Evolutionary conservation across 2,797 vertebrate genomes (phyloP), one percentile per base, ranked within the genome.

Genomic region (Hyperoplus lanceolatus): DNA sequence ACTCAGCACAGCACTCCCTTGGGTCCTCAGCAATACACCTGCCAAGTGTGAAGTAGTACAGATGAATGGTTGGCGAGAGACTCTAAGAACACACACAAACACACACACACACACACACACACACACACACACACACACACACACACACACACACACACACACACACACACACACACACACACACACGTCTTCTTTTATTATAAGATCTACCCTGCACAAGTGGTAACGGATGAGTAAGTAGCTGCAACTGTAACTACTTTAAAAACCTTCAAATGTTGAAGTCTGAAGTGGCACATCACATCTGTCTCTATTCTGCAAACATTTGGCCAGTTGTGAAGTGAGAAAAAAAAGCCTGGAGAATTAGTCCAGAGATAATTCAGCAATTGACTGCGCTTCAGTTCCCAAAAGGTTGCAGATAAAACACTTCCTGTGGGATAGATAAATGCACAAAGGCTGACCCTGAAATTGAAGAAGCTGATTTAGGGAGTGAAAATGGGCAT

Each of bases 401-500:
- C 69, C 80, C 79, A 72, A 76, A 29, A 83, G 80, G 75, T 70
- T 85, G 77, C 77, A 83, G 81, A 75, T 77, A 78, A 84, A 83
- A 83, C 71, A 77, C 62, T 72, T 77, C 51, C 71, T 65, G 78
- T 29, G 75, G 72, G 80, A 51, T 73, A 73, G 81, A 90, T 82
- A 79, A 86, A 87, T 79, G 78, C 77, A 53, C 79, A 70, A 72
- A 57, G 74, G 62, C 82, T 81, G 83, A 89, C 83, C 86, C 82
- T 87, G 81, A 88, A 82, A 86, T 83, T 21, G 14, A 86, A 80
- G 74, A 80, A 88, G 90, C 87, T 90, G 87, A 90, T 88, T 87
- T 87, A 87, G 77, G 53, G 64, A 79, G 84, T 81, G 87, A 90
- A 89, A 90, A 82, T 63, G 84, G 88, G 83, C 75, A 85, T 88